A percentile compares a stretch with the other conserved stretches of the same genome.
phyloP scores from a whole-genome alignment of 2,888 invertebrate species.

The Nymphalis c-album region DNA sequence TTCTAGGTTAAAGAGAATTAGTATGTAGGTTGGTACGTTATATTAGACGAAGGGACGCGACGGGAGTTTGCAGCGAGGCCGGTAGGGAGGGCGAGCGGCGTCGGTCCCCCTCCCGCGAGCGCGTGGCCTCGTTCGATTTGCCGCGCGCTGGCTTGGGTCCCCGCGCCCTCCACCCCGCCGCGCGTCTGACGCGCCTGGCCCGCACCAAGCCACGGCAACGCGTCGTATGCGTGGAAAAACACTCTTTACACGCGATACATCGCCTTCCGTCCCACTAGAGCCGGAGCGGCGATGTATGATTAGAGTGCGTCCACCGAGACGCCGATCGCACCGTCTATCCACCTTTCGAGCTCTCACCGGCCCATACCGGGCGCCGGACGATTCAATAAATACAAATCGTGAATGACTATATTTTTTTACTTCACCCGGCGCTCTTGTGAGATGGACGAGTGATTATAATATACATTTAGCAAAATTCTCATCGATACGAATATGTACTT shows the following conservation, averaged over 20 bases:
- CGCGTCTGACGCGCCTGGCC: conserved; percentile 53
- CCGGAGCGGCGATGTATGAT: conserved; percentile 52
- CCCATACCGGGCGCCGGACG: conserved; percentile 57
- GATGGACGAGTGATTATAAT: conserved; percentile 53
- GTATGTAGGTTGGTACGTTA: conserved; percentile 73
- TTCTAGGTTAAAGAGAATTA: conserved; percentile 76
- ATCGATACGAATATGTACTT: conserved; percentile 31
- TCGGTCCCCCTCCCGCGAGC: conserved; percentile 45
- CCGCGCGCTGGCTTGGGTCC: conserved; percentile 57
- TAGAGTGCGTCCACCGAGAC: conserved; percentile 18
- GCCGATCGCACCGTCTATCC: conserved; percentile 37
- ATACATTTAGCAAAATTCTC: conserved; percentile 57
- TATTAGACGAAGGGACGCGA: conserved; percentile 72
- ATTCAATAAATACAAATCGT: conserved; percentile 44
- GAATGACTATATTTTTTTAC: conserved; percentile 48
- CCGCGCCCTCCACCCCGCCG: conserved; percentile 45
- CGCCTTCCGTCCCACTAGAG: conserved; percentile 41
- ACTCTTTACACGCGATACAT: conserved; percentile 61
- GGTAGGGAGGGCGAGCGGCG: conserved; percentile 51
- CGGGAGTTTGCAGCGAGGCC: conserved; percentile 51
- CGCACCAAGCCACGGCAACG: conserved; percentile 67
- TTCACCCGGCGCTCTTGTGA: conserved; percentile 47
- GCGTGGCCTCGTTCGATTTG: conserved; percentile 80
- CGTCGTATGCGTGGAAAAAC: conserved; percentile 66
- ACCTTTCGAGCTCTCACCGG: conserved; percentile 39